Conservation (phyloP, 2,888 invertebrate species). For the Phengaris alcon region DNA sequence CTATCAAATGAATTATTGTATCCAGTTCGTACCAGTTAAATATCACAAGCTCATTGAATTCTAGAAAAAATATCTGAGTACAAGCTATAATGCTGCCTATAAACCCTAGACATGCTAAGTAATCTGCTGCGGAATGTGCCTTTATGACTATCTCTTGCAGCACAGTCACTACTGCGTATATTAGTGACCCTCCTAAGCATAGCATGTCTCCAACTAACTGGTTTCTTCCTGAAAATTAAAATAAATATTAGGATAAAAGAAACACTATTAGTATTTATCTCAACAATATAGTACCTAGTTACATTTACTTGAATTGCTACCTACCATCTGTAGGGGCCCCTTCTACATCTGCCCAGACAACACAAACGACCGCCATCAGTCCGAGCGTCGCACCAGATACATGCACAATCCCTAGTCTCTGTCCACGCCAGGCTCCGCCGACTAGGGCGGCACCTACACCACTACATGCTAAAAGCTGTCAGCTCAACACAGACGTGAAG, state of each 20-base stretch:
- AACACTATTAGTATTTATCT: no score
- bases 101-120: conserved; percentile 88
- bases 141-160: conserved; percentile 90
- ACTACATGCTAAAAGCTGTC: conserved; percentile 91
- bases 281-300: no score
- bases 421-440: conserved; percentile 87
- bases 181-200: conserved; percentile 86
- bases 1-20: conserved; percentile 77
- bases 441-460: conserved; percentile 91
- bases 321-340: conserved; percentile 82
- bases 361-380: conserved; percentile 88
- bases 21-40: conserved; percentile 85
- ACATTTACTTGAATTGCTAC: conserved; percentile 28
- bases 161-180: conserved; percentile 89
- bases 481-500: conserved; percentile 74
- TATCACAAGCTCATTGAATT: conserved; percentile 83
- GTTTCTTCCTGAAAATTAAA: conserved; percentile 82
- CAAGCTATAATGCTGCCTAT: conserved; percentile 89
- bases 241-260: not conserved
- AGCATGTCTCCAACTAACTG: conserved; percentile 90
- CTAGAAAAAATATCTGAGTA: conserved; percentile 88
- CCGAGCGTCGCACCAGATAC: conserved; percentile 89
- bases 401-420: conserved; percentile 86
- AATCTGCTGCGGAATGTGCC: conserved; percentile 87
- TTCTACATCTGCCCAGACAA: conserved; percentile 90